Conservation (phyloP, 2,888 invertebrate genomes). For the Tigriopus californicus region DNA sequence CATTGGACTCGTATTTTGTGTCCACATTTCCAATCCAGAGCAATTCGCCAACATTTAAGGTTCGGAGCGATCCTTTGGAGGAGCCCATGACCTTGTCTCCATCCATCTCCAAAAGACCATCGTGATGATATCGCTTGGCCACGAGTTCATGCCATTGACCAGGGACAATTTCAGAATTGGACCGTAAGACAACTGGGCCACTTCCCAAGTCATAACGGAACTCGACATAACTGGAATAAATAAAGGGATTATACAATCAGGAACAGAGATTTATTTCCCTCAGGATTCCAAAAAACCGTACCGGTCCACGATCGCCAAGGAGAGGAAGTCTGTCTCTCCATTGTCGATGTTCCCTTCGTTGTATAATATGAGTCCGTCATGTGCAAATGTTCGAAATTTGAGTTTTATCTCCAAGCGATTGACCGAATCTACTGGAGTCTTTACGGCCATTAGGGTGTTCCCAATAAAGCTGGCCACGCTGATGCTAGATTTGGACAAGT, state of each 20-base stretch:
- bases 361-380: slow-evolving; percentile 7
- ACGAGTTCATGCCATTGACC: slow-evolving; percentile 7
- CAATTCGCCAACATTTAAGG: background rate
- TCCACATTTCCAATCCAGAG: slow-evolving; percentile 3
- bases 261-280: too few relatives aligned
- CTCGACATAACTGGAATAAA: background rate
- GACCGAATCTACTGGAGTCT: background rate
- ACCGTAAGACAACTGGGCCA: slow-evolving; percentile 1
- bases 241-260: too few relatives aligned
- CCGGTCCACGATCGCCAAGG: slow-evolving; percentile 1
- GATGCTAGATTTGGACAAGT: background rate
- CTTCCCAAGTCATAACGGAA: slow-evolving; percentile 12
- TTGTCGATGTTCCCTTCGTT: background rate
- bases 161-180: background rate
- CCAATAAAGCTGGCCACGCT: slow-evolving; percentile 4
- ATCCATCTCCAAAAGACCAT: slow-evolving; percentile 5
- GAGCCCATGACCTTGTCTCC: slow-evolving; percentile 5
- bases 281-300: too few relatives aligned
- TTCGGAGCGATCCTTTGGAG: background rate
- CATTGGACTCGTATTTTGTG: background rate
- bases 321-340: slow-evolving; percentile 5
- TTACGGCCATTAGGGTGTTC: background rate
- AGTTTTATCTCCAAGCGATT: slow-evolving; percentile 4
- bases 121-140: slow-evolving; percentile 7
- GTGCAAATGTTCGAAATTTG: slow-evolving; percentile 2